phyloP scores from a whole-genome alignment of 2,888 invertebrate genomes.

The Noctua comes region DNA sequence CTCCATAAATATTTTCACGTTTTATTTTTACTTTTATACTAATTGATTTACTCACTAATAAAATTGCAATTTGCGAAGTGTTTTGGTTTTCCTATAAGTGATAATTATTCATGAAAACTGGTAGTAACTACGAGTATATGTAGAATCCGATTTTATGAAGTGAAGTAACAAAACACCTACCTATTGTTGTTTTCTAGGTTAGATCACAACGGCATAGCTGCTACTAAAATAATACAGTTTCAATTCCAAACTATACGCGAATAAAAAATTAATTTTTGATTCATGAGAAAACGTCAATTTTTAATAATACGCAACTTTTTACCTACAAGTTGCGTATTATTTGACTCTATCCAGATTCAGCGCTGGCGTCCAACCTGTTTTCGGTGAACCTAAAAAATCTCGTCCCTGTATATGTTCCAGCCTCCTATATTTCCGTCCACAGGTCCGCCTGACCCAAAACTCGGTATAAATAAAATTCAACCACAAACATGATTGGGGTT shows the following conservation, averaged over 20 bases:
- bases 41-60: not conserved
- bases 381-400: not conserved
- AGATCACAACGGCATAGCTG: too few species aligned
- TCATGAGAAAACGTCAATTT: too few species aligned
- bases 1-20: not conserved
- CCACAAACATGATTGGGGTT: constrained; percentile 35
- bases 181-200: not conserved
- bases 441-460: constrained; percentile 16
- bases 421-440: constrained; percentile 7
- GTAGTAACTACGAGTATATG: not conserved
- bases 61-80: not conserved
- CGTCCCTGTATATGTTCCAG: not conserved
- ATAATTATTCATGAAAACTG: not conserved
- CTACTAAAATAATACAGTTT: not conserved
- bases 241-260: not conserved
- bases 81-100: not conserved
- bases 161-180: not conserved
- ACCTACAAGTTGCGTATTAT: not conserved
- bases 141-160: not conserved
- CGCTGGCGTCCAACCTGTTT: not conserved
- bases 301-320: too few species aligned
- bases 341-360: not conserved
- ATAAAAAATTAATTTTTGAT: not conserved
- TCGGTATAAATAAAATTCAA: constrained; percentile 37
- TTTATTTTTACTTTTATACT: not conserved